A percentile compares a stretch with the other conserved stretches of the same genome.
Evolutionary conservation across 2,113 vertebrate genomes (phyloP).

Genomic region (Asarcornis scutulata): DNA sequence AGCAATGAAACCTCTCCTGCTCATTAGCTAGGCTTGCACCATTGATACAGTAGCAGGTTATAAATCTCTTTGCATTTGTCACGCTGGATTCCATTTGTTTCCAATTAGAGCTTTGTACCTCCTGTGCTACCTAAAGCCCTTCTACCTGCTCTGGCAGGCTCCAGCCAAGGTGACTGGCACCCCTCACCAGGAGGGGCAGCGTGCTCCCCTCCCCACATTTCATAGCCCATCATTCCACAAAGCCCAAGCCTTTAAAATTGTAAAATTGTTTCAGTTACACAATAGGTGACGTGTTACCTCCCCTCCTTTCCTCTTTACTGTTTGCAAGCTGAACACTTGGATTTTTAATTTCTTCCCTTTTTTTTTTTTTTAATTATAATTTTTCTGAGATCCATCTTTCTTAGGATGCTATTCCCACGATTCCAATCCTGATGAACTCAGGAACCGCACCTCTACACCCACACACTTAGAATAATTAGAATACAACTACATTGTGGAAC

Average conservation of each 20-base stretch:
- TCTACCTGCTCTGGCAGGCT: not conserved
- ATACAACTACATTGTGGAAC: not conserved
- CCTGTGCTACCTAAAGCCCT: not conserved
- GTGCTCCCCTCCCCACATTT: not conserved
- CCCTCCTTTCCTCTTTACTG: not conserved
- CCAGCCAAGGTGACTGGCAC: not conserved
- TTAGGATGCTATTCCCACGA: not conserved
- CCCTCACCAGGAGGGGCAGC: not conserved
- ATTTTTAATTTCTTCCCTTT: not conserved
- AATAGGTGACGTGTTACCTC: not conserved
- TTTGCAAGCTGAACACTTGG: not conserved
- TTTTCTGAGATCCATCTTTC: not conserved
- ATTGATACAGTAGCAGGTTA: not conserved
- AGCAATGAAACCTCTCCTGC: not conserved
- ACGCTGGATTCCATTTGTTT: not conserved
- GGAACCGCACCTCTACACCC: not conserved
- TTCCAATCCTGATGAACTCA: not conserved
- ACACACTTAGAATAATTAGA: not conserved
- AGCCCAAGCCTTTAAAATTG: not conserved
- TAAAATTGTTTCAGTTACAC: accelerated
- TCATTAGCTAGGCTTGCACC: not conserved
- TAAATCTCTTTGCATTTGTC: not conserved
- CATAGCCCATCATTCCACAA: not conserved
- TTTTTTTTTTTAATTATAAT: not conserved
- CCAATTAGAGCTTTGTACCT: not conserved